phyloP scores from a whole-genome alignment of 2,113 vertebrate species.

The Australoheros scitulus region DNA sequence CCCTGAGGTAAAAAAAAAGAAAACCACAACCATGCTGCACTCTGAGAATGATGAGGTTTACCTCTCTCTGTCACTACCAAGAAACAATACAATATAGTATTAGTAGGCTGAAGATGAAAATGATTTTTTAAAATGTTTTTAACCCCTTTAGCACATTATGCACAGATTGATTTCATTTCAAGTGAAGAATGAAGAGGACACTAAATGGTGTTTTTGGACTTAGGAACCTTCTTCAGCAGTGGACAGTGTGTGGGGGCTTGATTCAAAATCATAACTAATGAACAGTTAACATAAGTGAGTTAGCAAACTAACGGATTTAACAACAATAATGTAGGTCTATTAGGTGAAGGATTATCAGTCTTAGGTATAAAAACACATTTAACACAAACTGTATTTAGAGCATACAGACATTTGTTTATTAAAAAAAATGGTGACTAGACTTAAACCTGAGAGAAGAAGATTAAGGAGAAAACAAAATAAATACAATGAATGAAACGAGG shows the following conservation, averaged over 20 bases:
- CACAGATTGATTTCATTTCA: neutral
- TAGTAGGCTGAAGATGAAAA: no score
- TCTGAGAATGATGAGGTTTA: conserved; percentile 42
- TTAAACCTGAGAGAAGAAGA: neutral
- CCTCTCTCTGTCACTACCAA: conserved; percentile 14
- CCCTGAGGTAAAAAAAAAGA: neutral
- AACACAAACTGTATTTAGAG: neutral
- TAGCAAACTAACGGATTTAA: neutral
- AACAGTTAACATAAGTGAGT: neutral
- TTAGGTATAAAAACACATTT: neutral
- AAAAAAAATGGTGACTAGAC: neutral
- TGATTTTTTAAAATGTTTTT: neutral
- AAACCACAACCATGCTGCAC: conserved; percentile 26
- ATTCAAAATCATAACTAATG: neutral
- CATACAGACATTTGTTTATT: neutral
- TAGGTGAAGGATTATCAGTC: neutral
- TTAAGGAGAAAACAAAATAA: neutral
- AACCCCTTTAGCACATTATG: neutral
- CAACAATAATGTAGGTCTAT: neutral
- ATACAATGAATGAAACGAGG: neutral
- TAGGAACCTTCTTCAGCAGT: neutral
- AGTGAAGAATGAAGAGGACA: neutral
- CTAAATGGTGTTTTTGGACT: no score
- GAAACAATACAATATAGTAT: neutral
- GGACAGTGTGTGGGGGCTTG: neutral